Evolutionary conservation across 2,797 vertebrate genomes (phyloP).

Genomic region (Oreochromis mossambicus): DNA sequence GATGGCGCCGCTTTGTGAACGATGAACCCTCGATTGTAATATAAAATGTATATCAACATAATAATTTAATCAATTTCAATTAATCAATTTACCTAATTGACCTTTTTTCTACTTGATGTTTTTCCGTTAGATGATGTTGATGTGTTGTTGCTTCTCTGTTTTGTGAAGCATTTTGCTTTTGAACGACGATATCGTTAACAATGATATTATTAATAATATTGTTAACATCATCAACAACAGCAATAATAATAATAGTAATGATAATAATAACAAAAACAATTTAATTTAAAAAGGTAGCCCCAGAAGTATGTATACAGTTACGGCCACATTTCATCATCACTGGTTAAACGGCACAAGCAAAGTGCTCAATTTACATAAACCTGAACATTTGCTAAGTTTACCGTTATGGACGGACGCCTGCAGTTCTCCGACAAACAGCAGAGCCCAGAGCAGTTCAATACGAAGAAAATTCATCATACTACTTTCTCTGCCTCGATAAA

Average conservation of each 20-base stretch:
- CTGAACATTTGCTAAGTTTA: not conserved
- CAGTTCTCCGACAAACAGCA: not conserved
- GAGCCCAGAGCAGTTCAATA: rapidly evolving
- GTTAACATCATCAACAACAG: not conserved
- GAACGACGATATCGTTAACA: not conserved
- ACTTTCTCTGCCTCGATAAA: not conserved
- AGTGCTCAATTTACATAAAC: not conserved
- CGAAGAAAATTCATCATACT: rapidly evolving
- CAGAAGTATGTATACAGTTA: not conserved
- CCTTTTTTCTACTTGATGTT: no score
- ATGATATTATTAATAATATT: not conserved
- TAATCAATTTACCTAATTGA: no score
- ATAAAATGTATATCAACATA: no score
- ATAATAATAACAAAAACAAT: rapidly evolving
- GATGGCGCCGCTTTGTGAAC: no score
- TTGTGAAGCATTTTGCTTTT: not conserved
- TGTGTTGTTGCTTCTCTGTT: not conserved
- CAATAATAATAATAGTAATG: rapidly evolving
- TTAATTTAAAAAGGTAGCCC: rapidly evolving
- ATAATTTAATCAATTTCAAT: no score
- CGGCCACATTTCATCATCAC: not conserved
- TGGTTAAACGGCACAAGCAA: not conserved
- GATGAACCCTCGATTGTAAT: no score
- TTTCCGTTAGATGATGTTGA: not conserved
- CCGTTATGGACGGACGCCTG: not conserved